Evolutionary conservation across 2,888 invertebrate genomes (phyloP), one percentile per base, ranked within the genome.

Genomic region (Hyposoter dolosus): DNA sequence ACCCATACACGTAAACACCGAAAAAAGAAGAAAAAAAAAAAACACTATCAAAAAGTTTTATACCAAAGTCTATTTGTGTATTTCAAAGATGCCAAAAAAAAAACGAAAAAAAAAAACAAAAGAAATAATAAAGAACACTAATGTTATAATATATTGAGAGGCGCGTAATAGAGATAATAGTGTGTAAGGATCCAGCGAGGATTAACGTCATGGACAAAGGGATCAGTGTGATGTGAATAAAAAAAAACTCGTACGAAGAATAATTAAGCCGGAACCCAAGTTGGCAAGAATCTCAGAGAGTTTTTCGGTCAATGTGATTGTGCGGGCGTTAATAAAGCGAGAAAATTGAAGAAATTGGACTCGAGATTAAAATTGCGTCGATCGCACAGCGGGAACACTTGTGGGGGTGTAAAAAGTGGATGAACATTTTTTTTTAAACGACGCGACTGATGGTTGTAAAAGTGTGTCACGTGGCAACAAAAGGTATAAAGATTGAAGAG

Each of bases 51-150:
- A 93, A 93, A 93, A 93, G 90, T 94, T 94, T 94, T 93, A 95
- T 95, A 95, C 95, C 95, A 95, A 95, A 95, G 95, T 95, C 95
- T 95, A 95, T 95, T 95, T 95, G 95, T 95, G 95, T 95, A 95
- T 95, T 95, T 95, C 95, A 95, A 95, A 95, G 95, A 95, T 95
- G 95, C 95, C 95, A 95, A 95, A 95, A 95, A 93, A 91, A 92
- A 90, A 69, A 50, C 74, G 92, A 92, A 91, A 93, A 91, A 69
- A 74, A 68, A 68, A 35, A 63, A 68, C 56, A 63, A 95, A 93
- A 91, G 91, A 90, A 80, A 74, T 45, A 47, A 79, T 92, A 92
- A 91, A 93, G 91, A 69, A 83, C 80, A 92, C 91, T 93, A 92
- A 92, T 90, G 91, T 93, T 93, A 93, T 93, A 91, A 91, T 91